phyloP scores from a whole-genome alignment of 1,140 invertebrate species.

The Cephus cinctus region DNA sequence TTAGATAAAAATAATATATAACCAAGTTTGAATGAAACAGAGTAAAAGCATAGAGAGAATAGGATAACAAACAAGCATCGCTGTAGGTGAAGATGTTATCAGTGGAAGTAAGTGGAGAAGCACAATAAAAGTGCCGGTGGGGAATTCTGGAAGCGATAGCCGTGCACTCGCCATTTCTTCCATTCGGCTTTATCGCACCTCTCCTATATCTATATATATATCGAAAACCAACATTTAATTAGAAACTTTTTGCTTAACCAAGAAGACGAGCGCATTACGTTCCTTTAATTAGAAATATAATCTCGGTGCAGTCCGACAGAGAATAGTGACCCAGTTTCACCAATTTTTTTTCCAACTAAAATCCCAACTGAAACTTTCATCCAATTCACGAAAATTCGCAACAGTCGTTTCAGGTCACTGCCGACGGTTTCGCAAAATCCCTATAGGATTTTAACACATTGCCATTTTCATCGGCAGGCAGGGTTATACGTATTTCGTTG shows the following conservation, averaged over 20 bases:
- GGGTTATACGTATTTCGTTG: too few relatives aligned
- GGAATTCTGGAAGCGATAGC: conserved; percentile 11
- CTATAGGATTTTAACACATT: too few relatives aligned
- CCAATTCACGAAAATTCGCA: too few relatives aligned
- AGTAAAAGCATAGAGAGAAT: not conserved
- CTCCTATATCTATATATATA: conserved; percentile 2
- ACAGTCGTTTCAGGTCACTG: too few relatives aligned
- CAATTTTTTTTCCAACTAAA: too few relatives aligned
- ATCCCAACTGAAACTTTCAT: too few relatives aligned
- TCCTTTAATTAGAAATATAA: too few relatives aligned
- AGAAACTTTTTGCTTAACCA: not conserved
- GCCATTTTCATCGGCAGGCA: too few relatives aligned
- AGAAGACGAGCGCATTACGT: too few relatives aligned
- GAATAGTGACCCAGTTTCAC: too few relatives aligned
- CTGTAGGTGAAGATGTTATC: conserved; percentile 7
- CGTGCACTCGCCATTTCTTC: not conserved
- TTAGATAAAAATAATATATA: not conserved
- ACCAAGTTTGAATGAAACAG: not conserved
- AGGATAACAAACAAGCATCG: not conserved
- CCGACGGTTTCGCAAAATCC: too few relatives aligned
- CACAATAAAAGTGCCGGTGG: conserved; percentile 9
- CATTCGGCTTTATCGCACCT: not conserved
- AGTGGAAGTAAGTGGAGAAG: not conserved
- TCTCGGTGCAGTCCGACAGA: too few relatives aligned
- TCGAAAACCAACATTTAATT: not conserved